Evolutionary conservation across 2,888 invertebrate genomes (phyloP).

Genomic region (Drosophila kanekoi): DNA sequence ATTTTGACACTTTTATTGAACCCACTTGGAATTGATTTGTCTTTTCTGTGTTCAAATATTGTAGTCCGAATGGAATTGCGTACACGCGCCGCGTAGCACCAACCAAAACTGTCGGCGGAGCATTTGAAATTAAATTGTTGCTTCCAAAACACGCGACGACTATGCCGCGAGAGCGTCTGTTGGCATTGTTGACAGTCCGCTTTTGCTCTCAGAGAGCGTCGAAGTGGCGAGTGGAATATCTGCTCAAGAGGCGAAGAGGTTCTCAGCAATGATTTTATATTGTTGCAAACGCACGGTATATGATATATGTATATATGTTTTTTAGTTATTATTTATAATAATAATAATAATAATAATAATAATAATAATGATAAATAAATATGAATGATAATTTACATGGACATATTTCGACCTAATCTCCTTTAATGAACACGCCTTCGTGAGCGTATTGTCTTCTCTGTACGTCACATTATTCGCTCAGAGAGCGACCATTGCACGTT

Average conservation of each 20-base stretch:
- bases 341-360: too few relatives aligned
- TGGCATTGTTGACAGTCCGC: conserved; percentile 26
- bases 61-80: conserved; percentile 26
- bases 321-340: too few relatives aligned
- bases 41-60: conserved; percentile 13
- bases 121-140: conserved; percentile 70
- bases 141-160: conserved; percentile 66
- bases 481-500: conserved; percentile 39
- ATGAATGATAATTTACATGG: neutral
- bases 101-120: conserved; percentile 43
- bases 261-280: neutral
- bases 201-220: conserved; percentile 36
- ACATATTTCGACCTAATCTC: too few relatives aligned
- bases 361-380: neutral
- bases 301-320: too few relatives aligned
- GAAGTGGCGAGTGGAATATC: neutral
- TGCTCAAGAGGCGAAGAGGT: conserved; percentile 3
- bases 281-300: neutral
- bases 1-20: conserved; percentile 40
- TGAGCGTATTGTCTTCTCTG: conserved; percentile 17
- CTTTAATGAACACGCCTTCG: neutral
- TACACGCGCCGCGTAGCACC: conserved; percentile 27
- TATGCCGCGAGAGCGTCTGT: conserved; percentile 30
- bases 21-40: conserved; percentile 44
- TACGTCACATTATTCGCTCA: neutral